Evolutionary conservation across 2,797 vertebrate species (phyloP).

Genomic region (Mormyrops attenuatus): DNA sequence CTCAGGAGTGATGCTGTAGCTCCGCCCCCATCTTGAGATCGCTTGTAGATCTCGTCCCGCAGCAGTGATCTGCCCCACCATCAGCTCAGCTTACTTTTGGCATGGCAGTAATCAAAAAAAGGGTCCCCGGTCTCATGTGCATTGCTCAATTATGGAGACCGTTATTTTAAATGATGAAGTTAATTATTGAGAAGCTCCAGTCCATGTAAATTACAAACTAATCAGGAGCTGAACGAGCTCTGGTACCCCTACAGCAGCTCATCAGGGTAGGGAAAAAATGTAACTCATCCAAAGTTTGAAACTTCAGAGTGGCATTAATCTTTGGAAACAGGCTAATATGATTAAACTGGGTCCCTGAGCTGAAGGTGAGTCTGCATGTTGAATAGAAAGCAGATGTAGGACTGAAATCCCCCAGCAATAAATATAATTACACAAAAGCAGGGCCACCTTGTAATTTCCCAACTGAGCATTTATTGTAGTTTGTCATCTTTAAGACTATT

Average conservation of each 20-base stretch:
- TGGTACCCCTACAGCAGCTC: constrained; percentile 6
- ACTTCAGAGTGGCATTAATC: background rate
- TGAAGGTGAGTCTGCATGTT: background rate
- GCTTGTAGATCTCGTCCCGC: background rate
- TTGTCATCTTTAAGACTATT: background rate
- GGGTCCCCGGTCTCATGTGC: constrained; percentile 23
- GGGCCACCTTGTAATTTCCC: background rate
- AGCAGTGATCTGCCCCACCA: background rate
- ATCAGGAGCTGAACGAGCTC: constrained; percentile 23
- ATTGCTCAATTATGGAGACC: constrained; percentile 32
- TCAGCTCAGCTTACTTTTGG: background rate
- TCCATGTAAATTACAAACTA: constrained; percentile 33
- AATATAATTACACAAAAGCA: background rate
- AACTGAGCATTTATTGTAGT: background rate
- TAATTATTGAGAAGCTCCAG: constrained; percentile 39
- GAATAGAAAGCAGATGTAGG: background rate
- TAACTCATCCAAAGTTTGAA: background rate
- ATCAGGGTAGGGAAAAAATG: constrained; percentile 5
- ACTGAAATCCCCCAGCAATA: background rate
- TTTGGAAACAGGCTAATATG: background rate
- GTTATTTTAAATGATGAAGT: constrained; percentile 53
- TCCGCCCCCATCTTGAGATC: background rate
- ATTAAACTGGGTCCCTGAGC: background rate
- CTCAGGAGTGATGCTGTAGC: background rate
- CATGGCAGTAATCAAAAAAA: constrained; percentile 16